phyloP scores from a whole-genome alignment of 2,113 vertebrate species.

The Damaliscus lunatus region DNA sequence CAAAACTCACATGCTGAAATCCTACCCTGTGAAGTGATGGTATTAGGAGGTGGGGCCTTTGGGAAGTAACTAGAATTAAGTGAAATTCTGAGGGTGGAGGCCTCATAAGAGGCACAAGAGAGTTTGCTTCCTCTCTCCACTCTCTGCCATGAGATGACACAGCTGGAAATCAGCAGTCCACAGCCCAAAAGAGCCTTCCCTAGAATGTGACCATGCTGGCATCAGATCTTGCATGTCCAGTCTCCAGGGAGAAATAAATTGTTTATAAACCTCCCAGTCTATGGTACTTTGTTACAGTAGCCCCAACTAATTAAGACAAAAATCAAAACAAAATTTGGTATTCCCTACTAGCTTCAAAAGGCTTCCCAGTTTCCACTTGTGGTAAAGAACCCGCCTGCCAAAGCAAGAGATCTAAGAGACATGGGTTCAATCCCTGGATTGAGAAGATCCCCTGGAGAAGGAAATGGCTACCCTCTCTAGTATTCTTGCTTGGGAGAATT shows the following conservation, averaged over 20 bases:
- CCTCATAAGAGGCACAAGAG: background rate
- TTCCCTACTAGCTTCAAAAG: background rate
- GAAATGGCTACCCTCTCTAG: background rate
- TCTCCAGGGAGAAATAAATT: background rate
- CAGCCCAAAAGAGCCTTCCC: background rate
- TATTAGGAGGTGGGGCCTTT: background rate
- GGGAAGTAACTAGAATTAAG: background rate
- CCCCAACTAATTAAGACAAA: background rate
- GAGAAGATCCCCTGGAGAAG: background rate
- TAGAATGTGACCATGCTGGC: background rate
- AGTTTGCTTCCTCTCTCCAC: background rate
- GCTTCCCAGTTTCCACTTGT: background rate
- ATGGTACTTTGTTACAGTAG: background rate
- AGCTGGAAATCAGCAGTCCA: background rate
- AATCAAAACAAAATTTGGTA: background rate
- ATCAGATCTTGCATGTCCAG: background rate
- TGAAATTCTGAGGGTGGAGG: background rate
- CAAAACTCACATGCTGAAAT: background rate
- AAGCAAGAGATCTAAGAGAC: background rate
- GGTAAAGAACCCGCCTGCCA: background rate
- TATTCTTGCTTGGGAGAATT: background rate
- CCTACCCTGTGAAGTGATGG: background rate
- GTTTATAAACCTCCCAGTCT: background rate
- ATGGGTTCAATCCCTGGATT: background rate
- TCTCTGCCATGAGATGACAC: background rate